Base-by-base conservation (phyloP, 2,797 vertebrate species). In the Bryconaethiops microstoma region DNA sequence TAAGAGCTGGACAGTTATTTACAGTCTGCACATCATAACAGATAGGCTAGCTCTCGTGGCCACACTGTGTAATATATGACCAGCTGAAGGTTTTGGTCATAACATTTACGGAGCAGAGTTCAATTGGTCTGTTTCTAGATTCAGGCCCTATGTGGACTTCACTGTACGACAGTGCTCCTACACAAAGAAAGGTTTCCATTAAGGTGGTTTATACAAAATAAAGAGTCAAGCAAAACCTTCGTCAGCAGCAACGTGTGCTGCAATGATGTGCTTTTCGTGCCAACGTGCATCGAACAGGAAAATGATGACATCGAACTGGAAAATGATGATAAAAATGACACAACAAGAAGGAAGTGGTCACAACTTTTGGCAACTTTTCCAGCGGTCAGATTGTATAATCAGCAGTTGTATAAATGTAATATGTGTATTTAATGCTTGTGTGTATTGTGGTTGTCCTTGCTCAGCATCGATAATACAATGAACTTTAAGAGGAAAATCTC, bases 21-120 rank as follows among this genome's bases (percentile, higher is more conserved):
- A 81, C 70, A 75, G 83, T 78, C 71, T 42, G 71, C 68, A 76
- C 57, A 57, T 25, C 82, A 84, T 80, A 84, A 84, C 78, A 84
- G 69, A 84, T 45, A 60, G 1, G 69, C 52, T 74, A 73, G 89
- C 74, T 86, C 82, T 73, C 59, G 42, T 21, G 19, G 29, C 72
- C 72, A 25, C 19, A 4, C 16, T 60, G 55, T 9, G 19, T 42
- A n/a, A 42, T 60, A 60, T 59, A 74, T 55, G 57, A 60, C 21
- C 72, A 45, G 72, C 39, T 23, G 35, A 39, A 74, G 13, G 72
- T 42, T 59, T 55, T 60, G 55, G 12, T 74, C 68, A 70, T 70
- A 70, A 70, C 50, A 69, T 69, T 69, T 69, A 23, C 48, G 67
- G 12, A n/a, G n/a, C n/a, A 69, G 67, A 48, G 25, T 50, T 14